Conservation (phyloP, 1,140 invertebrate species). For the Paraescarpia echinospica region DNA sequence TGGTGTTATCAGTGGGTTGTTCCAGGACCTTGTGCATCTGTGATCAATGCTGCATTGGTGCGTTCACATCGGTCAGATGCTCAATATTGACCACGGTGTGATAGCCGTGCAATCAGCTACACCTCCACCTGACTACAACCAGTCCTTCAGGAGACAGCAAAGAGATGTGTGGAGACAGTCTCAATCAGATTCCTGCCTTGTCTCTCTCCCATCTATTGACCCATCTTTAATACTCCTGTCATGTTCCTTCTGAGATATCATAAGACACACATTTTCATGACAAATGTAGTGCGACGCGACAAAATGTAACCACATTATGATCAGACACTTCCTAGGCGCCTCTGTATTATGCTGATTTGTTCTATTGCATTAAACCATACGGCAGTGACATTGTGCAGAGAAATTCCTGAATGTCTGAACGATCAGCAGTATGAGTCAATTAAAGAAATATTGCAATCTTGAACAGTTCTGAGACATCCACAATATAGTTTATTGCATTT, state of each 20-base stretch:
- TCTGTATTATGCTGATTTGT: background rate
- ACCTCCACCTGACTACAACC: background rate
- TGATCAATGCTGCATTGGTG: background rate
- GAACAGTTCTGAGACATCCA: background rate
- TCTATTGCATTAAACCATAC: background rate
- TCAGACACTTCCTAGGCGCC: background rate
- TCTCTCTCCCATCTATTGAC: background rate
- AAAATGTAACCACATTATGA: background rate
- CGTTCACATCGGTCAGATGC: background rate
- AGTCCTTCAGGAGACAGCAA: background rate
- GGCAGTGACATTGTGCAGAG: background rate
- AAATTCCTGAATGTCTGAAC: conserved; percentile 1
- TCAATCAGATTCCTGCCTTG: background rate
- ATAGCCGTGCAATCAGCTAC: background rate
- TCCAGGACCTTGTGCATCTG: background rate
- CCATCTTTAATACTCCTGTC: background rate
- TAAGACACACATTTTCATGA: background rate
- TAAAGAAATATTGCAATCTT: background rate
- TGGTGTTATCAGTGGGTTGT: background rate
- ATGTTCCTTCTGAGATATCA: background rate
- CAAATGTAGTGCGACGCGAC: background rate
- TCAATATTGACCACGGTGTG: background rate
- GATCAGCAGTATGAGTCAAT: background rate
- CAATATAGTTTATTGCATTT: background rate
- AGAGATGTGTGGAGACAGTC: background rate